Base-by-base conservation (phyloP, 2,888 invertebrate species). In the Cremastobaeus sp. region DNA sequence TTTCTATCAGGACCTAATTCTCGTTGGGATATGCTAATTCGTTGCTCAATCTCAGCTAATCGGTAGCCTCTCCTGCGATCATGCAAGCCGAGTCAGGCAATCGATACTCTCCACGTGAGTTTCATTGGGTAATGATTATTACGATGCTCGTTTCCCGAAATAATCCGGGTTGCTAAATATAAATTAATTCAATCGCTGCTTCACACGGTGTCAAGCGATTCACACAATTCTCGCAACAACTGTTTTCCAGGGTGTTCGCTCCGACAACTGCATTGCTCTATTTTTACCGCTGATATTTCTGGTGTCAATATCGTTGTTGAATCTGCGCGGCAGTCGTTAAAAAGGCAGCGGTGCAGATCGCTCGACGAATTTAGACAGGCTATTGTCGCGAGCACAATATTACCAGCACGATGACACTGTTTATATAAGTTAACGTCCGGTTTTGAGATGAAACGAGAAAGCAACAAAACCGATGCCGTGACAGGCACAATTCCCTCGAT, bases 361-460 rank as follows among this genome's bases (percentile, higher is more conserved):
- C 14, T 15, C 28, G 48, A 62, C 64, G 52, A 62, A 72, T 72
- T 66, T 72, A 66, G 66, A 48, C 59, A 37, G 6, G 12, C 21
- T 25, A 69, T 74, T 69, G 52, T 64, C 45, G 18, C 9, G 18
- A 30, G 21, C 43, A 55, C 50, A 69, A 48, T 68, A 62, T 66
- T 68, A 52, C 52, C 54, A 41, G n/a, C 43, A 25, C 69, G 39
- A 65, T 62, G 50, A 57, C 55, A 55, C 57, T 57, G 41, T 54
- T 54, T 52, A 59, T 64, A 68, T 68, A 55, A 73, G 62, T 73
- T 54, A 57, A 66, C 52, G 30, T 54, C 47, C 64, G 55, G 71
- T 71, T 57, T 32, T 28, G 59, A 57, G 52, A 73, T 73, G 37
- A 73, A 73, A 73, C 66, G 65, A 52, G 59, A 65, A 48, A 59